Evolutionary conservation across 2,888 invertebrate genomes (phyloP), one percentile per base, ranked within the genome.

Genomic region (Macroteleia sp.): DNA sequence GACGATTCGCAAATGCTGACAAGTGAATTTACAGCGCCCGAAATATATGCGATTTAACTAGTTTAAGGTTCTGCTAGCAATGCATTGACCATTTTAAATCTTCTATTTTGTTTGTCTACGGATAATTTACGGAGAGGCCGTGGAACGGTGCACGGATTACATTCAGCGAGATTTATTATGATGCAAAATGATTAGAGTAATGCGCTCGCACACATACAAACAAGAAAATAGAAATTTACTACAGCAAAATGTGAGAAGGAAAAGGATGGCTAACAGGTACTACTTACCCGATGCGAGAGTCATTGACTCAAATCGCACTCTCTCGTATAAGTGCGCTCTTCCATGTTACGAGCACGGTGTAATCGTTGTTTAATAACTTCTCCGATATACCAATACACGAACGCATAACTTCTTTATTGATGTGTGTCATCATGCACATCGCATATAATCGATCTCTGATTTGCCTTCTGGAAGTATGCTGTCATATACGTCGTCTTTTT

Each of bases 271-370:
- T 82, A 85, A 86, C 86, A 83, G 85, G 86, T 85, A 87, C 77
- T 79, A 79, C 81, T 83, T 80, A 81, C 70, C 56, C 69, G 74
- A 79, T 82, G 83, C 81, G 83, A 85, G 83, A 88, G 88, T 86
- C 88, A 85, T 87, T 86, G 89, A 86, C 87, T 88, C 83, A 87
- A 85, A 86, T 87, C 76, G 80, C 84, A 75, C 84, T 77, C 70
- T 78, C 77, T 64, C 70, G 69, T 36, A 54, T 56, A 46, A 56
- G 41, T 39, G 62, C 71, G 74, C 79, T 46, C 61, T 52, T 71
- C 73, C 66, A 62, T 54, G 74, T 64, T 54, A 70, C 48, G 73
- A 74, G 70, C 77, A 70, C 79, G 81, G 77, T 83, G 81, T 82
- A 81, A 83, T 84, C 81, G 80, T 67, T 77, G 81, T 80, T 83